These are phyloP conservation scores for Microtus richardsoni DNA, from an alignment of 2,113 vertebrate species.

Conservation along the genomic window DNA sequence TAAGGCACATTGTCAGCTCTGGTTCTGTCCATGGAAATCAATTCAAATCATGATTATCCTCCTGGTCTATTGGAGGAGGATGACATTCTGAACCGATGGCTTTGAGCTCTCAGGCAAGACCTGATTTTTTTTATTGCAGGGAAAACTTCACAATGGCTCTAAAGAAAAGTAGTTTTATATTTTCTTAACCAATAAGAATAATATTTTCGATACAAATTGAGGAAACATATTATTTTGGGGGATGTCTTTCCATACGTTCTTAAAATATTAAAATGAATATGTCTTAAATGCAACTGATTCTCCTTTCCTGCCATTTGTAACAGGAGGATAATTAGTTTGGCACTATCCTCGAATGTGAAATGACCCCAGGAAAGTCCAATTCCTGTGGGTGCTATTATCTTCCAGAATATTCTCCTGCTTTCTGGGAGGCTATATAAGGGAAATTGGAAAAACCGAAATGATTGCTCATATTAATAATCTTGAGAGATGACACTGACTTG, in stretches of 20 bases:
- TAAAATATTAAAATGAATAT: slow-evolving; percentile 42
- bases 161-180: slow-evolving; percentile 7
- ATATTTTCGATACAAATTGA: slow-evolving; percentile 30
- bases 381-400: not conserved
- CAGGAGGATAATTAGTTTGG: slow-evolving; percentile 29
- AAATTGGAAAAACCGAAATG: slow-evolving; percentile 24
- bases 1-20: slow-evolving; percentile 24
- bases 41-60: slow-evolving; percentile 53
- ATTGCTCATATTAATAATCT: slow-evolving; percentile 8
- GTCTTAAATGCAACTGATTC: not conserved
- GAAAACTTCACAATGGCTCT: not conserved
- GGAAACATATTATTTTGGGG: slow-evolving; percentile 29
- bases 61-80: slow-evolving; percentile 58
- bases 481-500: not conserved
- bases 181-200: slow-evolving; percentile 45
- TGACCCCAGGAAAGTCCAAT: not conserved
- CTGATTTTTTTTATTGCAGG: not conserved
- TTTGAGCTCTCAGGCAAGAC: slow-evolving; percentile 42
- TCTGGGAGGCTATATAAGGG: not conserved
- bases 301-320: not conserved
- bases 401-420: slow-evolving; percentile 16
- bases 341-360: slow-evolving; percentile 35
- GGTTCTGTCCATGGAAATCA: slow-evolving; percentile 42
- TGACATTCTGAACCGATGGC: slow-evolving; percentile 63
- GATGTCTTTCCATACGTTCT: not conserved